Conservation (phyloP, 2,888 invertebrate genomes). For the Nomada fabriciana region DNA sequence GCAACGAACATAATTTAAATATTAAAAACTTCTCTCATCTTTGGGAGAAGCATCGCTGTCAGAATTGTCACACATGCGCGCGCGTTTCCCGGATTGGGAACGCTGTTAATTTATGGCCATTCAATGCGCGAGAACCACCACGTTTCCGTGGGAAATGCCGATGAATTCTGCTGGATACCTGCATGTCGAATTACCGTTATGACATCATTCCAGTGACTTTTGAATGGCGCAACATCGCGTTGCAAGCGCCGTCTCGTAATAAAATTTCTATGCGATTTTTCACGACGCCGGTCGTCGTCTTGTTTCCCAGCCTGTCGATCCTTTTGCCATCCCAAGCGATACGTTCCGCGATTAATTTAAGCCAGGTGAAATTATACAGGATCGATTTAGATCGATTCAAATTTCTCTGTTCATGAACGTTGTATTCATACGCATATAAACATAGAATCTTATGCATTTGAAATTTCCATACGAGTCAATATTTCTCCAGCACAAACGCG, state of each 20-base stretch:
- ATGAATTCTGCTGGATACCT: slow-evolving; percentile 32
- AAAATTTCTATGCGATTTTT: slow-evolving; percentile 41
- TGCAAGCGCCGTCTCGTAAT: slow-evolving; percentile 16
- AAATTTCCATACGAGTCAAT: not conserved
- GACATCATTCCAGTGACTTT: slow-evolving; percentile 34
- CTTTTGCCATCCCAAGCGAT: slow-evolving; percentile 9
- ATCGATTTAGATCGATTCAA: not conserved
- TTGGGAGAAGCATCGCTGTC: not conserved
- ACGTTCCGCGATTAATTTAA: not conserved
- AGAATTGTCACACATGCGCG: not conserved
- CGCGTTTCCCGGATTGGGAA: slow-evolving; percentile 36
- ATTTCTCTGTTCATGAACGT: not conserved
- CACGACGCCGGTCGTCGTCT: not conserved
- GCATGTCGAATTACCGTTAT: slow-evolving; percentile 36
- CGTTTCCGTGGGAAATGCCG: slow-evolving; percentile 45
- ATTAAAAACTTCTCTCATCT: no score
- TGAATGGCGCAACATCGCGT: slow-evolving; percentile 37
- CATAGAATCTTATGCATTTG: not conserved
- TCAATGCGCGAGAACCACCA: slow-evolving; percentile 20
- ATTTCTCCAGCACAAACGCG: no score
- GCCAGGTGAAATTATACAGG: not conserved
- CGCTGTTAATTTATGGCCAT: slow-evolving; percentile 36
- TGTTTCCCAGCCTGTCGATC: slow-evolving; percentile 26
- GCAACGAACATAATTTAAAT: no score
- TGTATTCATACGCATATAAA: not conserved